Conservation (phyloP, 1,140 invertebrate species). For the Lepidurus arcticus region DNA sequence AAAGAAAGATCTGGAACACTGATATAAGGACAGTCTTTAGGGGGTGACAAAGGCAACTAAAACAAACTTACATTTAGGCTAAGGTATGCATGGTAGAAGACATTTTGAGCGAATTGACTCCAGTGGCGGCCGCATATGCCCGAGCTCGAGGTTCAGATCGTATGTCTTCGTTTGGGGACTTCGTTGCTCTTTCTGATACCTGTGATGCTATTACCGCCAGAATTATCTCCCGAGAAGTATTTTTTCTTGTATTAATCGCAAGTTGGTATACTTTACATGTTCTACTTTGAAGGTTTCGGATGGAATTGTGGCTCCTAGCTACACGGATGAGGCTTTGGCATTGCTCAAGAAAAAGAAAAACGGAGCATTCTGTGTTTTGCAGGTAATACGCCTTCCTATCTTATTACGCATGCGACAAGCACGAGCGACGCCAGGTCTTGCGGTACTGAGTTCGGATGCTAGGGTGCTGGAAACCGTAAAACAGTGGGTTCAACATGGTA, state of each 20-base stretch:
- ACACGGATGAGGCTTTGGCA: slow-evolving; percentile 71
- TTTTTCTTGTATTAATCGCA: not conserved
- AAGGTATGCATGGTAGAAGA: slow-evolving; percentile 51
- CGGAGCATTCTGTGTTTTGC: slow-evolving; percentile 84
- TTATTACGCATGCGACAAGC: slow-evolving; percentile 5
- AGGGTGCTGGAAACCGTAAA: slow-evolving; percentile 6
- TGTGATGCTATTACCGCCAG: slow-evolving; percentile 82
- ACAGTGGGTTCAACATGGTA: slow-evolving; percentile 21
- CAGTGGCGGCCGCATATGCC: slow-evolving; percentile 89
- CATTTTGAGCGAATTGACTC: slow-evolving; percentile 64
- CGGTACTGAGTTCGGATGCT: not conserved
- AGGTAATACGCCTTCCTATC: slow-evolving; percentile 47
- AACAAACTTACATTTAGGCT: not conserved
- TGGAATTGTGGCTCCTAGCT: slow-evolving; percentile 92
- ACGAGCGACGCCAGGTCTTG: not conserved
- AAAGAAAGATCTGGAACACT: no score
- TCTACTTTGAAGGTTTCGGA: slow-evolving; percentile 69
- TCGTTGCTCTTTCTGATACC: slow-evolving; percentile 84
- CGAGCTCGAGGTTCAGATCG: slow-evolving; percentile 92
- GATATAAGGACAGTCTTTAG: not conserved
- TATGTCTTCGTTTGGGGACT: slow-evolving; percentile 99
- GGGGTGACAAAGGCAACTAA: not conserved
- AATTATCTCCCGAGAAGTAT: slow-evolving; percentile 62
- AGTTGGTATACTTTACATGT: slow-evolving; percentile 35
- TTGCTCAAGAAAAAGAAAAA: slow-evolving; percentile 94